Percentiles rank a stretch among this genome's conserved stretches.
phyloP scores from a whole-genome alignment of 2,797 vertebrate species.

The Sebastes melanostomus region DNA sequence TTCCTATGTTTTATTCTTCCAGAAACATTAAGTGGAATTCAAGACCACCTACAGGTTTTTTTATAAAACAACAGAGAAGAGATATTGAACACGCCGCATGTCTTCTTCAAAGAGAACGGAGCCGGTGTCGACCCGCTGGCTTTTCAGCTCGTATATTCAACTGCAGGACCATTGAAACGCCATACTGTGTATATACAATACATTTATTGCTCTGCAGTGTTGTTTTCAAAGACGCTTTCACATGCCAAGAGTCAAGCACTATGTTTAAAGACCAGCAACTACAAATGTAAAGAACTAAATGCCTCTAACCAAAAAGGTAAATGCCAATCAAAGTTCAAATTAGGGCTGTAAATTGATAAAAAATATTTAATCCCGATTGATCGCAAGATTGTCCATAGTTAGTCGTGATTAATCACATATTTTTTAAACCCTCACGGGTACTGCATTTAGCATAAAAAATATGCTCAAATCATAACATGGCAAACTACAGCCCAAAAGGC shows the following conservation, averaged over 20 bases:
- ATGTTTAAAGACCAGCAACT: background rate
- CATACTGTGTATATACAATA: background rate
- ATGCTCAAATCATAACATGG: no score
- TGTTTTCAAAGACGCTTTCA: background rate
- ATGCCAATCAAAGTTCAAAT: background rate
- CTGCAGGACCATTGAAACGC: background rate
- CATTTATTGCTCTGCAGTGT: background rate
- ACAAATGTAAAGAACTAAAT: background rate
- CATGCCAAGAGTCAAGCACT: background rate
- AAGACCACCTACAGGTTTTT: conserved; percentile 35
- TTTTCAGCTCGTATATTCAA: background rate
- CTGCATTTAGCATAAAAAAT: no score
- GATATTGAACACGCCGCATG: conserved; percentile 7
- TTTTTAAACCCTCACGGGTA: no score
- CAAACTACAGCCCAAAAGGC: no score
- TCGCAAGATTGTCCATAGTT: no score
- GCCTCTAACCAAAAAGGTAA: background rate
- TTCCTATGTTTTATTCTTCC: conserved; percentile 51
- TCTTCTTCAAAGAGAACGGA: conserved; percentile 38
- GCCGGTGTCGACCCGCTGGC: background rate
- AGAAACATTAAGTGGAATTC: conserved; percentile 47
- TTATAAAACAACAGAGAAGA: conserved; percentile 9
- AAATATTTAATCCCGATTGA: no score
- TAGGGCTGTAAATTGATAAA: no score
- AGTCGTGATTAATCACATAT: no score